Percentiles rank a stretch among this genome's conserved stretches.
Conservation (phyloP, 2,888 invertebrate species). For the Nymphalis c-album region DNA sequence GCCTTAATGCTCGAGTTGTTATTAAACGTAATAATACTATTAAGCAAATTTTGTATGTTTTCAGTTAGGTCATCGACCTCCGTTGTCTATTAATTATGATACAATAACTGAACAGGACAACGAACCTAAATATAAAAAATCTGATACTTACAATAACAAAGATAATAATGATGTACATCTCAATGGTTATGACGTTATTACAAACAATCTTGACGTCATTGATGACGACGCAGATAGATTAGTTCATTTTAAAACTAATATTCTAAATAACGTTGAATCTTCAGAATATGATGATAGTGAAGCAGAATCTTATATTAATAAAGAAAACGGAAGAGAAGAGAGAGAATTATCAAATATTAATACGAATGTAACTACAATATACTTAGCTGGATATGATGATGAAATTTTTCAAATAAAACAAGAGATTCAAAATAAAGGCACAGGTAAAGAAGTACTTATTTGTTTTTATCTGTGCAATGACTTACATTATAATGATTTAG, state of each 20-base stretch:
- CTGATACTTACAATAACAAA: no score
- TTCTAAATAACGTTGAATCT: background rate
- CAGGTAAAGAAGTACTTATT: slow-evolving; percentile 24
- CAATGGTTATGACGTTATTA: background rate
- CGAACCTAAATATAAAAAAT: no score
- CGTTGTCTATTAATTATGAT: no score
- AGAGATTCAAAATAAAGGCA: slow-evolving; percentile 19
- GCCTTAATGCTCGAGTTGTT: no score
- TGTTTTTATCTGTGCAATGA: slow-evolving; percentile 26
- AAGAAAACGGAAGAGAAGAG: background rate
- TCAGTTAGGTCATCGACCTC: no score
- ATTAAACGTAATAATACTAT: no score
- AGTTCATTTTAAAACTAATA: background rate
- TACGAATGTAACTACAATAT: slow-evolving; percentile 5
- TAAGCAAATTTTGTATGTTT: no score
- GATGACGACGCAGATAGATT: background rate
- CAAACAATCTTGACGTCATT: background rate
- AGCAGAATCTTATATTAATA: background rate
- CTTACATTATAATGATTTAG: slow-evolving; percentile 13
- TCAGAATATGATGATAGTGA: background rate
- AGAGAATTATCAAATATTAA: background rate
- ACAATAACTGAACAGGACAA: no score
- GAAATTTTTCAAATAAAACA: slow-evolving; percentile 27
- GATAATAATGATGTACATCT: no score
- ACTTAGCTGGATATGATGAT: slow-evolving; percentile 28